phyloP scores from a whole-genome alignment of 1,140 invertebrate species.

The Oncopodura yosiiana region DNA sequence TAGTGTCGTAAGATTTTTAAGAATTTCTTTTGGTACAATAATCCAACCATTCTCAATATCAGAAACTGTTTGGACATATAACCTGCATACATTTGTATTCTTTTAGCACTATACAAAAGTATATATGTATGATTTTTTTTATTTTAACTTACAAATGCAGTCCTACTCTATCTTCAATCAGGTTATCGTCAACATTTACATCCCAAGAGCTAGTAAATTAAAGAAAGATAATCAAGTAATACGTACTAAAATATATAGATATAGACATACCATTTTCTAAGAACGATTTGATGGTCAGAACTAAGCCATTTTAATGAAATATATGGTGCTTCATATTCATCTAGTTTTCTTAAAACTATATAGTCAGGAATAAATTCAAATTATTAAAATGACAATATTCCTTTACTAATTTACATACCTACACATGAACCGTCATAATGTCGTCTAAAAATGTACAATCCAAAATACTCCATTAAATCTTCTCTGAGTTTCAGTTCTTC shows the following conservation, averaged over 20 bases:
- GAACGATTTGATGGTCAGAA: conserved; percentile 55
- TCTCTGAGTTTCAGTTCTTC: conserved; percentile 31
- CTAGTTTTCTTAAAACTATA: conserved; percentile 70
- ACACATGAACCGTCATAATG: conserved; percentile 30
- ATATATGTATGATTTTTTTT: no score
- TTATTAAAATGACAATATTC: neutral
- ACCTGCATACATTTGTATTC: no score
- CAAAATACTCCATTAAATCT: conserved; percentile 31
- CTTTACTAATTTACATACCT: conserved; percentile 5
- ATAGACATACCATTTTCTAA: conserved; percentile 57
- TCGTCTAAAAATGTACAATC: conserved; percentile 30
- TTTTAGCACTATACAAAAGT: no score
- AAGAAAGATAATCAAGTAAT: conserved; percentile 34
- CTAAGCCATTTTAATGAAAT: conserved; percentile 66
- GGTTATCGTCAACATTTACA: conserved; percentile 63
- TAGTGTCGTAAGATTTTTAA: conserved; percentile 56
- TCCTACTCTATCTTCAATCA: conserved; percentile 67
- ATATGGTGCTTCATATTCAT: conserved; percentile 93
- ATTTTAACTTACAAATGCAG: no score
- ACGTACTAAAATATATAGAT: conserved; percentile 1
- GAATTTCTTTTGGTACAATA: conserved; percentile 55
- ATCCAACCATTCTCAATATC: conserved; percentile 83
- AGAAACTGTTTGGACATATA: conserved; percentile 75
- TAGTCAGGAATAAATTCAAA: neutral
- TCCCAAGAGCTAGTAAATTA: conserved; percentile 90